Conservation (phyloP, 2,888 invertebrate species). For the Cephus sareptanus region DNA sequence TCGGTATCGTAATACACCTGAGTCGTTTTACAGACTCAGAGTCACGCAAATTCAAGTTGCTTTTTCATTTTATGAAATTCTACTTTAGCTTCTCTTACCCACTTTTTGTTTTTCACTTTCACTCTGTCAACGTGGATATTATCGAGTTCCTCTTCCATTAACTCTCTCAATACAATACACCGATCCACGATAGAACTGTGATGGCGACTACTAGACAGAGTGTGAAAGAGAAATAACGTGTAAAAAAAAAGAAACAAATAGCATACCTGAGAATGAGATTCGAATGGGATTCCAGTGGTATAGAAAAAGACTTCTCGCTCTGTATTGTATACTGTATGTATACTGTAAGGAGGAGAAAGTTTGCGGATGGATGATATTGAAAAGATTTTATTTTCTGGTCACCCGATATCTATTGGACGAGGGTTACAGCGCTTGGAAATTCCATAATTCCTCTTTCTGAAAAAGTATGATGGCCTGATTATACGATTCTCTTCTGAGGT, state of each 20-base stretch:
- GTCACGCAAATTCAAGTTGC: background rate
- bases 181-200: background rate
- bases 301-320: too few species aligned
- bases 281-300: background rate
- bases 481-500: background rate
- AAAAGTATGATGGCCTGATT: background rate
- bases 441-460: background rate
- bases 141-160: background rate
- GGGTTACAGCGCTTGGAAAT: background rate
- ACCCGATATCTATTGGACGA: conserved; percentile 12
- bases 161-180: background rate
- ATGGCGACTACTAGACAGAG: background rate
- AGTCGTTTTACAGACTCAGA: background rate
- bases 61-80: background rate
- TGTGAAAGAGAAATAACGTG: conserved; percentile 11
- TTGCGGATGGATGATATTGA: background rate
- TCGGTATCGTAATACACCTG: background rate
- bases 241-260: conserved; percentile 1
- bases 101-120: background rate
- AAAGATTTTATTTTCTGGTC: conserved; percentile 7
- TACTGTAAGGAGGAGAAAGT: background rate
- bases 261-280: background rate
- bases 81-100: background rate
- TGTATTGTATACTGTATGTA: background rate
- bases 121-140: background rate